A percentile compares a stretch with the other conserved stretches of the same genome.
Evolutionary conservation across 2,888 invertebrate genomes (phyloP).

Genomic region (Drosophila lutescens): DNA sequence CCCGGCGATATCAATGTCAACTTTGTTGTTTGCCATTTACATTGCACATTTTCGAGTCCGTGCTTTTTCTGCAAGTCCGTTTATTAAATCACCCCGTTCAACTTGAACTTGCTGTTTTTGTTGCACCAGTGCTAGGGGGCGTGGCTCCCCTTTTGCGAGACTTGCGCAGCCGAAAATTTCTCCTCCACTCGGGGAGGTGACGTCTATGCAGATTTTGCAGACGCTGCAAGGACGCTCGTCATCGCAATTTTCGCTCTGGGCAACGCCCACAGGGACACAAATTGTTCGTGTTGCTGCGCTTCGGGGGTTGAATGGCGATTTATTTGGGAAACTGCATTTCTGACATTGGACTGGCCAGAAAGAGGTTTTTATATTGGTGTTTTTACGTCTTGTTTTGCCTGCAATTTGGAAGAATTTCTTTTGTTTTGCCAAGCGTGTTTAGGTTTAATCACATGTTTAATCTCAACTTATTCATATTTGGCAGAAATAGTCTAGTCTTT

Average conservation of each 20-base stretch:
- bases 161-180: conserved; percentile 67
- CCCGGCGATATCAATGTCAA: conserved; percentile 65
- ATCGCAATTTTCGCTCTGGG: conserved; percentile 45
- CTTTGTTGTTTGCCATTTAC: conserved; percentile 53
- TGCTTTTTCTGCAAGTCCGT: conserved; percentile 34
- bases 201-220: conserved; percentile 77
- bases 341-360: conserved; percentile 54
- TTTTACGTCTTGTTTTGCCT: background rate
- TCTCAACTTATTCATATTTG: background rate
- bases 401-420: background rate
- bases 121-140: conserved; percentile 58
- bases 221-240: conserved; percentile 67
- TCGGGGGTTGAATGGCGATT: conserved; percentile 43
- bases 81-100: conserved; percentile 65
- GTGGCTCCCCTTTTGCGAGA: conserved; percentile 56
- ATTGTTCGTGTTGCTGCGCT: conserved; percentile 33
- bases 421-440: background rate
- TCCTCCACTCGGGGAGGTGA: conserved; percentile 54
- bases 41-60: conserved; percentile 38
- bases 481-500: background rate
- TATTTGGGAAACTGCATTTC: conserved; percentile 68
- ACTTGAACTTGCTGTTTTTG: conserved; percentile 41
- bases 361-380: conserved; percentile 3
- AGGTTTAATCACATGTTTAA: background rate
- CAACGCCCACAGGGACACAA: conserved; percentile 66